Evolutionary conservation across 1,140 invertebrate species (phyloP).

Genomic region (Berghia stephanieae): DNA sequence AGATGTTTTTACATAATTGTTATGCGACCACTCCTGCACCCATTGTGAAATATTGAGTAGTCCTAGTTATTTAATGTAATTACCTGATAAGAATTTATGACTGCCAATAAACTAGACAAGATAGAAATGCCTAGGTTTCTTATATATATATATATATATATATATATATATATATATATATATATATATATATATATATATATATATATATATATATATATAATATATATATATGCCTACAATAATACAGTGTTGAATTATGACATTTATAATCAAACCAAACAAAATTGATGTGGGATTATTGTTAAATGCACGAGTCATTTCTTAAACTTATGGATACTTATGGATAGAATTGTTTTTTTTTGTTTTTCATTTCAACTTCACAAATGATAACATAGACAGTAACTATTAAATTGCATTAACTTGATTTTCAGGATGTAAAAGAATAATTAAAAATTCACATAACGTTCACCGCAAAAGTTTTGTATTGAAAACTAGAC

Average conservation of each 20-base stretch:
- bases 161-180: conserved; percentile 1
- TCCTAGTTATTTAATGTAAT: not conserved
- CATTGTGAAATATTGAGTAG: not conserved
- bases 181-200: not conserved
- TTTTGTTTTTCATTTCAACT: not conserved
- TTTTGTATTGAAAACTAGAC: not conserved
- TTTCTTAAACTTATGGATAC: not conserved
- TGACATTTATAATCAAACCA: not conserved
- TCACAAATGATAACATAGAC: not conserved
- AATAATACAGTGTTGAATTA: not conserved
- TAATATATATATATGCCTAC: not conserved
- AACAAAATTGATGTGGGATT: not conserved
- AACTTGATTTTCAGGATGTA: not conserved
- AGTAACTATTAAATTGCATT: not conserved
- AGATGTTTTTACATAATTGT: no score
- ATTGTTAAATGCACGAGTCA: not conserved
- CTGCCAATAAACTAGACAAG: not conserved
- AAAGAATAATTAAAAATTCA: not conserved
- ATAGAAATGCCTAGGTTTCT: not conserved
- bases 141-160: not conserved
- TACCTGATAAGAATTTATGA: not conserved
- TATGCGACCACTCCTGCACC: not conserved
- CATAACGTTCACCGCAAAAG: not conserved
- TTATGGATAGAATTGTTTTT: not conserved
- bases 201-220: not conserved